Conservation (phyloP, 2,888 invertebrate species). For the Tanypteryx hageni region DNA sequence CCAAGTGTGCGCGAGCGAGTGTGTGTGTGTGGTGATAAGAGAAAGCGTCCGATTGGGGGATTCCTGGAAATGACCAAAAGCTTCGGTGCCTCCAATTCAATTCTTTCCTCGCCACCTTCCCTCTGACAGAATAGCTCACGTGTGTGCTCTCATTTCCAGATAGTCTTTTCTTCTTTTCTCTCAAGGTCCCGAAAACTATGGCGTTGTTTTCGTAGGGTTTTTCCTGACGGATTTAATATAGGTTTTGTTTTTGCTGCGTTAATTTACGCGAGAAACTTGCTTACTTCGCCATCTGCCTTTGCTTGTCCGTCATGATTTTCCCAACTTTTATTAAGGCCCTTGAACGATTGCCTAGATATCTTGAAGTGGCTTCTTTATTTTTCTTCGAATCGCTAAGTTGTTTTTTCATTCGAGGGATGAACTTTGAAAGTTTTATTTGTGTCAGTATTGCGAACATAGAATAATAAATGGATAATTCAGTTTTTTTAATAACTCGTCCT, state of each 20-base stretch:
- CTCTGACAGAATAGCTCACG: not conserved
- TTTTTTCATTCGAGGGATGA: too few relatives aligned
- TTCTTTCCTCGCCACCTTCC: not conserved
- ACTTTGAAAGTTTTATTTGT: too few relatives aligned
- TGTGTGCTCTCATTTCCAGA: not conserved
- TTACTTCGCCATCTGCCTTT: not conserved
- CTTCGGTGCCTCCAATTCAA: slow-evolving; percentile 16
- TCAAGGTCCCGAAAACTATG: too few relatives aligned
- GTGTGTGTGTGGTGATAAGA: slow-evolving; percentile 33
- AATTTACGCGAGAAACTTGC: not conserved
- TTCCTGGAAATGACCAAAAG: slow-evolving; percentile 59
- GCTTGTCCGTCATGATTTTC: not conserved
- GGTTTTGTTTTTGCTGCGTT: too few relatives aligned
- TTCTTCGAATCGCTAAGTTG: too few relatives aligned
- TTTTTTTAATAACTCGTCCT: too few relatives aligned
- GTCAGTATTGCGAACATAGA: too few relatives aligned
- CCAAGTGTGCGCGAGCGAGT: not conserved
- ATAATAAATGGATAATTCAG: too few relatives aligned
- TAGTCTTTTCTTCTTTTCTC: not conserved
- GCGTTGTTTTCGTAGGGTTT: slow-evolving; percentile 17
- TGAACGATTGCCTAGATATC: not conserved
- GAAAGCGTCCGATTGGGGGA: slow-evolving; percentile 52
- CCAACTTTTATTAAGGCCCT: not conserved
- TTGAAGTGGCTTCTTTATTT: too few relatives aligned
- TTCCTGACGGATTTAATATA: not conserved